Conservation (phyloP, 2,113 vertebrate species). For the Galbula dea region DNA sequence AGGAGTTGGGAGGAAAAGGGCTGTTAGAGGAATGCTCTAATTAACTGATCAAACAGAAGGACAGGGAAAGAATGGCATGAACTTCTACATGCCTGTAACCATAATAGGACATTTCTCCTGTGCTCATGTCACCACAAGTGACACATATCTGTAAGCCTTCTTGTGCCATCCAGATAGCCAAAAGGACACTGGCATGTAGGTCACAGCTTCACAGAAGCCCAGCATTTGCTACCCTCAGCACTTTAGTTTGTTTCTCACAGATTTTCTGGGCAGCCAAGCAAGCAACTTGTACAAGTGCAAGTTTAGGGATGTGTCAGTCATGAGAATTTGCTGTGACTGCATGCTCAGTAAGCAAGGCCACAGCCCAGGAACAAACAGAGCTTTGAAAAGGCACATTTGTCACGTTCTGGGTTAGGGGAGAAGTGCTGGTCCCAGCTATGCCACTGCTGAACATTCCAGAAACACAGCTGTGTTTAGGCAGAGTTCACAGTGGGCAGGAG, state of each 20-base stretch:
- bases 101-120: neutral
- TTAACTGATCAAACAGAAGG: slow-evolving; percentile 1
- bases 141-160: neutral
- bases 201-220: neutral
- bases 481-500: neutral
- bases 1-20: no score
- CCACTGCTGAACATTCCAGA: neutral
- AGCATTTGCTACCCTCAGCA: slow-evolving; percentile 35
- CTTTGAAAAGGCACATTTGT: neutral
- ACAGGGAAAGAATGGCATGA: neutral
- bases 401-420: neutral
- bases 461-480: neutral
- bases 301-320: slow-evolving; percentile 16
- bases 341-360: neutral
- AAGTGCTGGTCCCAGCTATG: neutral
- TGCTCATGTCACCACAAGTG: neutral
- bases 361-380: neutral
- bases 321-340: neutral
- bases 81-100: neutral
- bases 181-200: neutral
- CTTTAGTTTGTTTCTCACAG: neutral
- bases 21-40: neutral
- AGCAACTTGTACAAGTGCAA: neutral
- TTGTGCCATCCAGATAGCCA: neutral
- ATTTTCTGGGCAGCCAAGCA: slow-evolving; percentile 41